Conservation (phyloP, 2,113 vertebrate genomes). For the Siphamia tubifer region DNA sequence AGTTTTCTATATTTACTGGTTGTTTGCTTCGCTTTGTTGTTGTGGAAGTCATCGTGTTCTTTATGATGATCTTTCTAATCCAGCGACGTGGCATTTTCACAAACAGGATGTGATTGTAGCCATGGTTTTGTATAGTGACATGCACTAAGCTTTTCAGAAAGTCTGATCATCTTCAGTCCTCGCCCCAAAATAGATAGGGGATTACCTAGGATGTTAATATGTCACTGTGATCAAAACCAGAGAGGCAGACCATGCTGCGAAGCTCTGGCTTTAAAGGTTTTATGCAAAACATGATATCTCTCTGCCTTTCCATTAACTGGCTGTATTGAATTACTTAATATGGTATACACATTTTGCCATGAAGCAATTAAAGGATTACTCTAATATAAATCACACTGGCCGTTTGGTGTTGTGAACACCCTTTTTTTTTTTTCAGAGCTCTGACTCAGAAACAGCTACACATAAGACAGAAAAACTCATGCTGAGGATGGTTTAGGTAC, state of each 20-base stretch:
- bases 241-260: slow-evolving; percentile 48
- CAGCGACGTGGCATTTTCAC: slow-evolving; percentile 7
- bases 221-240: slow-evolving; percentile 75
- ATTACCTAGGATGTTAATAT: slow-evolving; percentile 74
- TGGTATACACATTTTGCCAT: slow-evolving; percentile 78
- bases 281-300: slow-evolving; percentile 80
- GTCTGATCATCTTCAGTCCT: slow-evolving; percentile 51
- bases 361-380: slow-evolving; percentile 84
- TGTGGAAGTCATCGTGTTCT: neutral
- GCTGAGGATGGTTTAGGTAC: slow-evolving; percentile 33
- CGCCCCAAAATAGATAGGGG: slow-evolving; percentile 70
- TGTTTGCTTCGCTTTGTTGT: neutral
- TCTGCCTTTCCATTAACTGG: slow-evolving; percentile 75
- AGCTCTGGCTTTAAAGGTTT: slow-evolving; percentile 78
- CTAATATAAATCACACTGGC: slow-evolving; percentile 69
- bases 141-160: slow-evolving; percentile 30
- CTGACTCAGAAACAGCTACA: slow-evolving; percentile 34
- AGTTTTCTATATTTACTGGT: neutral
- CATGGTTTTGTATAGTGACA: slow-evolving; percentile 20
- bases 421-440: slow-evolving; percentile 61
- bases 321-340: slow-evolving; percentile 79
- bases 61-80: neutral
- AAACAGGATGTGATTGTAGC: slow-evolving; percentile 33
- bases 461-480: slow-evolving; percentile 24
- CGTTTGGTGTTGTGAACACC: slow-evolving; percentile 73